Percentiles rank a stretch among this genome's conserved stretches.
phyloP scores from a whole-genome alignment of 2,113 vertebrate species.

The Alosa alosa region DNA sequence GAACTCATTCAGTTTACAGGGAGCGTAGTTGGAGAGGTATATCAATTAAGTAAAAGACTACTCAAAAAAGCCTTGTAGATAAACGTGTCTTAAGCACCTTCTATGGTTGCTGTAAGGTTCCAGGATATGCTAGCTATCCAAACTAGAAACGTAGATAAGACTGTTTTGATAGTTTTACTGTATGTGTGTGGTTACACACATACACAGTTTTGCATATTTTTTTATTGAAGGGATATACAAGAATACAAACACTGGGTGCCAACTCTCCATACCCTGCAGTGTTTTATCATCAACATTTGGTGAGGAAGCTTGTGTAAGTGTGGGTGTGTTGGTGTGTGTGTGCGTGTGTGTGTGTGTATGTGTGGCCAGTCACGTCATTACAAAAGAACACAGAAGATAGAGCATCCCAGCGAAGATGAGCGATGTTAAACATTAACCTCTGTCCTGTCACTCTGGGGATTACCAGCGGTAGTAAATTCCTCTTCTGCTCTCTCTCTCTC shows the following conservation, averaged over 20 bases:
- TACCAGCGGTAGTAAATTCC: slow-evolving; percentile 56
- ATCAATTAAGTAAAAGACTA: background rate
- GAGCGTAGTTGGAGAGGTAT: background rate
- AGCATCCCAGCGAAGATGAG: slow-evolving; percentile 21
- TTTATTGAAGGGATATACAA: background rate
- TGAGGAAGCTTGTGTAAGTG: background rate
- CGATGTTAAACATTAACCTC: slow-evolving; percentile 60
- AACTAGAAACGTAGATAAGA: background rate
- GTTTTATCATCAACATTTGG: background rate
- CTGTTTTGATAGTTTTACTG: background rate
- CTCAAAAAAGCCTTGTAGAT: background rate
- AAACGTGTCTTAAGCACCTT: background rate
- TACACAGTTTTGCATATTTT: background rate
- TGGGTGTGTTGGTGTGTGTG: slow-evolving; percentile 20
- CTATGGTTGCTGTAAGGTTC: background rate
- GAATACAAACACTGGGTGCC: background rate
- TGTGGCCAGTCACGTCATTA: background rate
- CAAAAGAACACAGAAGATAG: slow-evolving; percentile 35
- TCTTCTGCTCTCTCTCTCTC: slow-evolving; percentile 17
- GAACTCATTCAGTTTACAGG: background rate
- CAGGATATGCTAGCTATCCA: background rate
- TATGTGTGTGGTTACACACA: background rate
- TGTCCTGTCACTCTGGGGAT: slow-evolving; percentile 39
- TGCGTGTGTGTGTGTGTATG: slow-evolving; percentile 31
- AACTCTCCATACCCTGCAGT: background rate